Base-by-base conservation (phyloP, 2,797 vertebrate genomes). In the Selene dorsalis region DNA sequence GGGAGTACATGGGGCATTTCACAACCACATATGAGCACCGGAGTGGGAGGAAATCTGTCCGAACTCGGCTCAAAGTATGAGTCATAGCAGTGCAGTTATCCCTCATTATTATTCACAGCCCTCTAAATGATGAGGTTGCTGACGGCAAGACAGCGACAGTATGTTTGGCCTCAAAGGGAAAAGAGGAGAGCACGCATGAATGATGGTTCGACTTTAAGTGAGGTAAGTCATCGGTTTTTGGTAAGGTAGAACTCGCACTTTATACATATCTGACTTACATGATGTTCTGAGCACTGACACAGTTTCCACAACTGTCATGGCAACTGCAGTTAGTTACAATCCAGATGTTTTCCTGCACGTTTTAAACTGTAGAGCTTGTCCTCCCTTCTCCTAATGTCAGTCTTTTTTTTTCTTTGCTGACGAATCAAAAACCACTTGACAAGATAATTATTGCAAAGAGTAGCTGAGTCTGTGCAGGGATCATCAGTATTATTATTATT, bases 21-120 rank as follows among this genome's bases (percentile, higher is more conserved):
- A 89, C 80, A 39, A 90, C 87, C 82, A 73, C 75, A 70, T 79
- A 73, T 59, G 79, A 84, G 77, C 76, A 30, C 58, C 16, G 35
- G 79, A 89, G 89, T 84, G 78, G 86, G 84, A 89, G 83, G 91
- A 89, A 92, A 92, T 92, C 84, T 91, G 87, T 92, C 84, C 82
- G 60, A 91, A 91, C 86, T 84, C 69, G 50, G 71, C 73, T 82
- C 77, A 77, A 88, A 82, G 83, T 82, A 92, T 93, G 93, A 94
- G 90, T 91, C 91, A 93, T 92, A 84, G 88, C 88, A 22, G 73
- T 7, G 64, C 87, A 84, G 88, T 88, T 93, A 91, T 91, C 84
- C 84, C 83, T 91, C 85, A 83, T 92, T 92, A 92, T 85, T 92
- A 92, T 92, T 93, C 90, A 93, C 85, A 83, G 73, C 77, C 57